phyloP scores from a whole-genome alignment of 92 coral and sea anemone species.

The Virgularia gustaviana region DNA sequence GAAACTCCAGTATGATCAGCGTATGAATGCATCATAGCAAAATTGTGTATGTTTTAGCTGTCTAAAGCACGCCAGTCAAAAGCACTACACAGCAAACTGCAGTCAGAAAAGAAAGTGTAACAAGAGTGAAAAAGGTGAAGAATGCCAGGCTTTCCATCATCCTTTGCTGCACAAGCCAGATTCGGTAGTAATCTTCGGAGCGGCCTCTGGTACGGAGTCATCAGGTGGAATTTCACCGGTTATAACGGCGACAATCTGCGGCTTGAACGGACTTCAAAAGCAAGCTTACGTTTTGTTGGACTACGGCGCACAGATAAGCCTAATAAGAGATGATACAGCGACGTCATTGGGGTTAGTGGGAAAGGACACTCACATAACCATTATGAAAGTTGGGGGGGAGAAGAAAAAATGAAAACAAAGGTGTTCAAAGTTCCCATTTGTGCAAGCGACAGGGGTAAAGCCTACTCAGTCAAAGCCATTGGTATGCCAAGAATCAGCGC shows the following conservation, averaged over 20 bases:
- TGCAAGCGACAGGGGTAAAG: constrained; percentile 35
- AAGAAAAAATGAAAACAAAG: constrained; percentile 41
- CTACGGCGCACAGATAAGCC: constrained; percentile 52
- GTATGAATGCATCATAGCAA: constrained; percentile 36
- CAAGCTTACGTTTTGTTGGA: constrained; percentile 52
- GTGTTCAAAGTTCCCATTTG: constrained; percentile 23
- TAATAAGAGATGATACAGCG: constrained; percentile 51
- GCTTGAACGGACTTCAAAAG: constrained; percentile 36
- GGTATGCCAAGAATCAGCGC: constrained; percentile 49
- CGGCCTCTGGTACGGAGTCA: constrained; percentile 36
- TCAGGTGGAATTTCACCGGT: constrained; percentile 48
- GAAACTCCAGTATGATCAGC: constrained; percentile 45
- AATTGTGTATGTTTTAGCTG: constrained; percentile 59
- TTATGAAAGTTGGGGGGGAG: constrained; percentile 55
- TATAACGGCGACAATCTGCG: constrained; percentile 37
- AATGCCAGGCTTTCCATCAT: constrained; percentile 48
- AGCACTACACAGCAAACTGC: constrained; percentile 46
- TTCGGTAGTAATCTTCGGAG: constrained; percentile 27
- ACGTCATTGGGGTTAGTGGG: constrained; percentile 51
- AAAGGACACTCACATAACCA: constrained; percentile 43
- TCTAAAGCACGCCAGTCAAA: constrained; percentile 43
- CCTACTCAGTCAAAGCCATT: constrained; percentile 42
- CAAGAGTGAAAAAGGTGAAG: constrained; percentile 35
- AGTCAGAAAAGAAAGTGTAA: constrained; percentile 43
- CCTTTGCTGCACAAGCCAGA: constrained; percentile 43